phyloP scores from a whole-genome alignment of 2,113 vertebrate species.

The Recurvirostra avosetta region DNA sequence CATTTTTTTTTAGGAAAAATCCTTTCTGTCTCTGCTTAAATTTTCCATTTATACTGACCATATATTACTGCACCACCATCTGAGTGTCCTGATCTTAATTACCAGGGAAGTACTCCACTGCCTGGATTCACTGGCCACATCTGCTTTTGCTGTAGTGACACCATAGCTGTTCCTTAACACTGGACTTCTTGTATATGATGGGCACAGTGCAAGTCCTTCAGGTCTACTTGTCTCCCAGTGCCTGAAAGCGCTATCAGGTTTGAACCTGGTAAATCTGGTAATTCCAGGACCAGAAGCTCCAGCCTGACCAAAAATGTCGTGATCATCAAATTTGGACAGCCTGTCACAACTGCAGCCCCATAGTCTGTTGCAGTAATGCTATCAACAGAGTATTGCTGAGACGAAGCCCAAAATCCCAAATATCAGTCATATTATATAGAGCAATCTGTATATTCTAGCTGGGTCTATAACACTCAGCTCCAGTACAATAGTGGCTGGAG shows the following conservation, averaged over 20 bases:
- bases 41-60: not conserved
- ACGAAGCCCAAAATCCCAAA: not conserved
- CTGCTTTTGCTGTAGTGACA: not conserved
- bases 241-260: not conserved
- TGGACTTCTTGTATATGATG: not conserved
- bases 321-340: not conserved
- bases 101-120: not conserved
- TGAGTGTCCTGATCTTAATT: not conserved
- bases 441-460: not conserved
- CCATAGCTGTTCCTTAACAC: not conserved
- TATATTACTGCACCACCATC: not conserved
- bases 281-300: not conserved
- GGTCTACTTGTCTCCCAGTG: not conserved
- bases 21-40: not conserved
- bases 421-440: not conserved
- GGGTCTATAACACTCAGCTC: not conserved
- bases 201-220: not conserved
- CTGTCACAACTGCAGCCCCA: not conserved
- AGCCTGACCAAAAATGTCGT: not conserved
- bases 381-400: not conserved
- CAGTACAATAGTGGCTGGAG: not conserved
- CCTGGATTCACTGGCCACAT: not conserved
- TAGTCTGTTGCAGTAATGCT: not conserved
- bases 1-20: not conserved
- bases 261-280: not conserved